Base-by-base conservation (phyloP, 1,140 invertebrate species). In the Drosophila equinoxialis region DNA sequence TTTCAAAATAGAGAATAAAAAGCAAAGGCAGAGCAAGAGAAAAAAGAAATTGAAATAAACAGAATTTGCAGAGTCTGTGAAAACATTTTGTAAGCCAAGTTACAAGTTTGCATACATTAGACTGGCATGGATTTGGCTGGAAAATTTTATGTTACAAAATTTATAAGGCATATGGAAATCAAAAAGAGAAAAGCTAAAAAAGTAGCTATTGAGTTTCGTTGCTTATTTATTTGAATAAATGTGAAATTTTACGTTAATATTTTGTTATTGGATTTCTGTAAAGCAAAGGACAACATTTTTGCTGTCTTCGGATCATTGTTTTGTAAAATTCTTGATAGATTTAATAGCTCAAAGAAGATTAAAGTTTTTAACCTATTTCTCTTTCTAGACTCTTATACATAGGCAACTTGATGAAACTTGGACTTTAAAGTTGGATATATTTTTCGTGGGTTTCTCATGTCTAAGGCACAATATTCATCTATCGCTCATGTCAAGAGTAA, bases 111-210 rank as follows among this genome's bases (percentile, higher is more conserved):
- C 45, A 51, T 51, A 51, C 45, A 51, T 51, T 51, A 51, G 17
- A 51, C 20, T 10, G 45, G 45, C 45, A 23, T 51, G 17, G 45
- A 51, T 51, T 51, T 51, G 17, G 7, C 45, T 23, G 7, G 20
- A 51, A 51, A 51, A 23, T 51, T 10, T 51, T 51, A 14, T 51
- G 17, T 51, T 51, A 23, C 17, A 51, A 51, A 51, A 51, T 23
- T 11, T 51, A 51, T 51, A 51, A 51, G 45, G 45, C 45, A 51
- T 23, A 51, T 51, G 45, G 45, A 51, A 51, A 51, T 51, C 17
- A 51, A 39, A 39, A 13, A 13, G 3, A 2, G 2, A 39, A 3
- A 39, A 39, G 37, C 3, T 11, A 39, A 13, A 39, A 4, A 26
- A 26, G 23, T 26, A 39, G 10, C 10, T 13, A 51, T 8, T 51